Evolutionary conservation across 2,113 vertebrate species (phyloP).

Genomic region (Oxyura jamaicensis): DNA sequence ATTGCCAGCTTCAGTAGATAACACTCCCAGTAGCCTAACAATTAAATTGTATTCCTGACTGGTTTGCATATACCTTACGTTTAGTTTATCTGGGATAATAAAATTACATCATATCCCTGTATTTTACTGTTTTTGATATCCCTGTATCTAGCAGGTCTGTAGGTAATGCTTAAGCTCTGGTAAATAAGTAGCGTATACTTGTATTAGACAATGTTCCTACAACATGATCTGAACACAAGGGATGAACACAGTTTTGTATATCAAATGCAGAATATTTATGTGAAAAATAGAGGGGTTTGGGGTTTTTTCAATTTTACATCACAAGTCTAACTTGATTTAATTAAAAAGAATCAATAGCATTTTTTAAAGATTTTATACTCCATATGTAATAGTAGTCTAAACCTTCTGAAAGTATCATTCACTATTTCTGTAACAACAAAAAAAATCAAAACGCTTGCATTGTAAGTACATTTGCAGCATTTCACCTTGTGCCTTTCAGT

Average conservation of each 20-base stretch:
- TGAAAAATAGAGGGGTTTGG: neutral
- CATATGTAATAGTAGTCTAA: neutral
- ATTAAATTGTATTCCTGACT: conserved; percentile 17
- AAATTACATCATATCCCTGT: neutral
- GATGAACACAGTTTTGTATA: neutral
- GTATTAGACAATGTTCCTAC: neutral
- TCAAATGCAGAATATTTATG: neutral
- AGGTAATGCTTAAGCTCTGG: neutral
- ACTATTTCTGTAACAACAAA: neutral
- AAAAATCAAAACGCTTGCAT: neutral
- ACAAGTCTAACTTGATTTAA: neutral
- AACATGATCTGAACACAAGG: neutral
- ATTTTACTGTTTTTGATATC: neutral
- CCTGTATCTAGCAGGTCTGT: neutral
- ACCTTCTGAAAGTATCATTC: neutral
- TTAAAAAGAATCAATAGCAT: neutral
- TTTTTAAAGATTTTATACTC: neutral
- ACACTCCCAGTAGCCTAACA: neutral
- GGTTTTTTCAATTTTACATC: conserved; percentile 16
- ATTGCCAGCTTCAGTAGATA: neutral
- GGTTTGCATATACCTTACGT: neutral
- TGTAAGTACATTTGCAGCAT: neutral
- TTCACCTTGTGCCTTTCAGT: neutral
- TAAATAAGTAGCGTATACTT: neutral
- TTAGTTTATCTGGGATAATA: neutral